Percentiles rank a stretch among this genome's conserved stretches.
phyloP scores from a whole-genome alignment of 2,113 vertebrate genomes.

The Entosphenus tridentatus region DNA sequence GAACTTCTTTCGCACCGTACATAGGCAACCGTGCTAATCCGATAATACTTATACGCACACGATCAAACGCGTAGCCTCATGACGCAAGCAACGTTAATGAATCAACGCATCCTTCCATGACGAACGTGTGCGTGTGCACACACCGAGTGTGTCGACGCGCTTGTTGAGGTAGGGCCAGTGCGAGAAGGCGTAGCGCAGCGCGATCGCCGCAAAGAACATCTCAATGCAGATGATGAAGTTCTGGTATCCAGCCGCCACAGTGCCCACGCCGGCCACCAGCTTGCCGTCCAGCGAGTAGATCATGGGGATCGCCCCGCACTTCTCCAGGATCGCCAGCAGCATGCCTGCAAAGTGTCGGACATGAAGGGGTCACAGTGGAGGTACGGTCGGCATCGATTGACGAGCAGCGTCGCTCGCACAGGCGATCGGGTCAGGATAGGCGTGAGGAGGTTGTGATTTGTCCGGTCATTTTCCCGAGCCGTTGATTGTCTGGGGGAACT shows the following conservation, averaged over 20 bases:
- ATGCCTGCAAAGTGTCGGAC: constrained; percentile 30
- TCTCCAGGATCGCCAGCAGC: constrained; percentile 85
- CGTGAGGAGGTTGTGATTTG: no score
- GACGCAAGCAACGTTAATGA: no score
- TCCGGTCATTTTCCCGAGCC: no score
- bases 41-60: no score
- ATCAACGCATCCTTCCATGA: no score
- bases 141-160: constrained; percentile 66
- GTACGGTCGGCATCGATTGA: no score
- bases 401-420: no score
- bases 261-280: constrained; percentile 70
- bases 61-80: no score
- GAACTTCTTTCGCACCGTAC: no score
- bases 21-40: no score
- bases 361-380: neutral
- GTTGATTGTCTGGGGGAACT: no score
- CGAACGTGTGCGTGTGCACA: constrained; percentile 8
- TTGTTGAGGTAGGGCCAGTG: constrained; percentile 74
- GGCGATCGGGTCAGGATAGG: no score
- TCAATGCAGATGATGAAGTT: constrained; percentile 95
- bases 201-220: constrained; percentile 91
- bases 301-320: constrained; percentile 80
- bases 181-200: constrained; percentile 70
- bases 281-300: constrained; percentile 34
- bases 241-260: constrained; percentile 83